Evolutionary conservation across 2,888 invertebrate genomes (phyloP), one percentile per base, ranked within the genome.

Genomic region (Meganola albula): DNA sequence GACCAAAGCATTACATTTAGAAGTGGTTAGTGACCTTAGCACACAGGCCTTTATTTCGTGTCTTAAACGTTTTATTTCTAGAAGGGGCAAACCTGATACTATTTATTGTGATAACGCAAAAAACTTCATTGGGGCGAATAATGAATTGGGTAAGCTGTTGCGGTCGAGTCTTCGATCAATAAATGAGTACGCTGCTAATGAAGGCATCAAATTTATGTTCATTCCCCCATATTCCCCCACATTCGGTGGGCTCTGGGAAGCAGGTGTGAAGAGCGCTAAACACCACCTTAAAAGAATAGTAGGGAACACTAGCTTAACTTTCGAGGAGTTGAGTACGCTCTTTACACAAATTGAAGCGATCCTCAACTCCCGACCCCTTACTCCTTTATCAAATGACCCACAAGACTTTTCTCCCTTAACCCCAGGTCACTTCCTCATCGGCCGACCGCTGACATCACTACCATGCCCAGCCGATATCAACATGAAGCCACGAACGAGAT

Each of bases 381-480:
- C 34, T 26, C 51, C 50, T 9, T 5, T 54, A 9, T 49, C 48
- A 3, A 38, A 44, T 5, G 31, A 22, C 20, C 47, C 48, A 22
- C 18, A 48, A 21, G 48, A 54, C 21, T 27, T 42, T 24, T 39
- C 35, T 3, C 32, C 38, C 27, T 29, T 52, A 4, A 27, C 48
- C 12, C 50, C 48, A 22, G 48, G 48, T 9, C 49, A 54, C 42
- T 51, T 50, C 20, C 10, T 46, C 3, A 46, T 49, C 7, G 53
- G 53, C n/a, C 36, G 49, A 13, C 38, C 44, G 6, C 18, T 29
- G 10, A 23, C 9, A 1, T 9, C 29, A 1, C 13, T 29, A 8
- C 29, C 23, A 3, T 18, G 28, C 3, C 29, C 28, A 9, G 21
- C 10, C 6, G 27, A 33, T 7, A 4, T 18, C 16, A 27, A 13